phyloP scores from a whole-genome alignment of 2,113 vertebrate species.

The Nothobranchius kuhntae region DNA sequence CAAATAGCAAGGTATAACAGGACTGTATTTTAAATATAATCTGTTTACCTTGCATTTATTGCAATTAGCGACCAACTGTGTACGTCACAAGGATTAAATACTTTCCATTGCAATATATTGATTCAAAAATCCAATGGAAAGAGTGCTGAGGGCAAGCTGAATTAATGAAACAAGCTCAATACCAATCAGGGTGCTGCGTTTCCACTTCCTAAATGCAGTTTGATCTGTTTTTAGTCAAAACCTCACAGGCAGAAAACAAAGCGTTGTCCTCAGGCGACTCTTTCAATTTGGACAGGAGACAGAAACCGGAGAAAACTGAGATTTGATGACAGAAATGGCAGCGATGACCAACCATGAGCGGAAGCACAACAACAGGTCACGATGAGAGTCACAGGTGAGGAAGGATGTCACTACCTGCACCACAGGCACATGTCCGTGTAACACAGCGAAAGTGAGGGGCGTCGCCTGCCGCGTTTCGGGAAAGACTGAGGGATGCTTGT shows the following conservation, averaged over 20 bases:
- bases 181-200: constrained; percentile 53
- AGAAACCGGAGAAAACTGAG: constrained; percentile 32
- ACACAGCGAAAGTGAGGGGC: constrained; percentile 97
- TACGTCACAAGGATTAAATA: constrained; percentile 6
- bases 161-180: constrained; percentile 56
- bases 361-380: constrained; percentile 58
- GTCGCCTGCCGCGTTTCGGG: constrained; percentile 98
- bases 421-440: constrained; percentile 98
- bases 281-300: neutral
- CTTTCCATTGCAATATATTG: constrained; percentile 46
- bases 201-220: constrained; percentile 51
- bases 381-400: constrained; percentile 66
- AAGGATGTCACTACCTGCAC: constrained; percentile 88
- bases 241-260: constrained; percentile 7
- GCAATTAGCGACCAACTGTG: neutral
- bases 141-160: constrained; percentile 47
- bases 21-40: constrained; percentile 14
- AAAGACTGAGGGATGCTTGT: constrained; percentile 98
- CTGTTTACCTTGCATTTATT: constrained; percentile 10
- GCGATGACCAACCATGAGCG: constrained; percentile 59
- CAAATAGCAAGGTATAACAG: neutral
- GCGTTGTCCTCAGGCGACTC: constrained; percentile 6
- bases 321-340: constrained; percentile 48
- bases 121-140: constrained; percentile 37
- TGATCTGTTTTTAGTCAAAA: constrained; percentile 25